A percentile compares a stretch with the other conserved stretches of the same genome.
Evolutionary conservation across 2,888 invertebrate genomes (phyloP).

Genomic region (Ceriagrion tenellum): DNA sequence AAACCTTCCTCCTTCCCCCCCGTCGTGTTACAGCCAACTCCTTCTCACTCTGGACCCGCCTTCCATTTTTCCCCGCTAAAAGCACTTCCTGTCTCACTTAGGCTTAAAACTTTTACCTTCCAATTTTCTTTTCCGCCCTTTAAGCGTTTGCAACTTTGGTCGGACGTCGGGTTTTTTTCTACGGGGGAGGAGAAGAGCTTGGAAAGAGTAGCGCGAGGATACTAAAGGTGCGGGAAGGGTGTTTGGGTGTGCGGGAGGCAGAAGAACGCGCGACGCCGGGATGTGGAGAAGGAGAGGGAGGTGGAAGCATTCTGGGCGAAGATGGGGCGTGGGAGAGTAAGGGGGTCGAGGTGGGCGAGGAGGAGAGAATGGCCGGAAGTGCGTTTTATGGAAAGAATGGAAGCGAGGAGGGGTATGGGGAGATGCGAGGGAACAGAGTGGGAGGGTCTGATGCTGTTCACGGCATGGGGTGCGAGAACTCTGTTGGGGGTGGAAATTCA

Average conservation of each 20-base stretch:
- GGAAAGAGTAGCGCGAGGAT: too few relatives aligned
- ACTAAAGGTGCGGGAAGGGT: too few relatives aligned
- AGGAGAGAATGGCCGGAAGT: not conserved
- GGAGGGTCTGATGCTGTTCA: not conserved
- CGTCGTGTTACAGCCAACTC: not conserved
- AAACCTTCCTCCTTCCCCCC: too few relatives aligned
- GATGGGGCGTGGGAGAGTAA: too few relatives aligned
- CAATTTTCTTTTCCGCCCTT: conserved; percentile 23
- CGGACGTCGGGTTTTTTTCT: not conserved
- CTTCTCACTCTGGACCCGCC: not conserved
- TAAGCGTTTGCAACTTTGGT: conserved; percentile 35
- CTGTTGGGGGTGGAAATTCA: not conserved
- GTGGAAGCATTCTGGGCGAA: not conserved
- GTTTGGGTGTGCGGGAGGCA: too few relatives aligned
- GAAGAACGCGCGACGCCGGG: too few relatives aligned
- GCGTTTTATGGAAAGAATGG: not conserved
- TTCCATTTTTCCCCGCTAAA: not conserved
- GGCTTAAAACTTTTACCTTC: conserved; percentile 46
- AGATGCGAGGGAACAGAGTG: not conserved
- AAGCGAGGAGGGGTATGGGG: not conserved
- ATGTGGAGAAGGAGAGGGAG: not conserved
- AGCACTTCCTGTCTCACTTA: conserved; percentile 31
- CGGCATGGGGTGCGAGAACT: not conserved
- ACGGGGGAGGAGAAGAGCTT: too few relatives aligned
- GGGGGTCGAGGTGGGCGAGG: not conserved